phyloP scores from a whole-genome alignment of 2,113 vertebrate genomes.

The Triplophysa siluroides region DNA sequence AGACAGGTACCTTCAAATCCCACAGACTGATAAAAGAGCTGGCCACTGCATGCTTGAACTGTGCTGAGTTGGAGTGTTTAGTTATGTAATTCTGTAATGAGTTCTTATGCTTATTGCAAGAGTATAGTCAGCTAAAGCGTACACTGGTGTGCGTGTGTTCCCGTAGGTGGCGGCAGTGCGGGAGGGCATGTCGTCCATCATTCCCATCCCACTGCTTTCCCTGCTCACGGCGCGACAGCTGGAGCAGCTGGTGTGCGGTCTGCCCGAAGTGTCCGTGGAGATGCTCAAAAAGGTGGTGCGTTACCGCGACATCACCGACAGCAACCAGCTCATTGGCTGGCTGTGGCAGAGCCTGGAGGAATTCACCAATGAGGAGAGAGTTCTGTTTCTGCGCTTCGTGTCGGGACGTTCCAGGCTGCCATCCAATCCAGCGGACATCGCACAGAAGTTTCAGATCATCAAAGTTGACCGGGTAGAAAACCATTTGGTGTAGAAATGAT shows the following conservation, averaged over 20 bases:
- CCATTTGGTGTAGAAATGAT: background rate
- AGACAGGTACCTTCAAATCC: conserved; percentile 68
- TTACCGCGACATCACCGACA: conserved; percentile 79
- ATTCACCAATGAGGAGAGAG: conserved; percentile 82
- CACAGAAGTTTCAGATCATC: conserved; percentile 82
- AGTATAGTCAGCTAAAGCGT: background rate
- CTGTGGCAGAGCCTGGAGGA: conserved; percentile 82
- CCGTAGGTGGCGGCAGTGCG: conserved; percentile 75
- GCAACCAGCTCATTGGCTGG: conserved; percentile 79
- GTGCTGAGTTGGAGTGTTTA: background rate
- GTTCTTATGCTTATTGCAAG: no score
- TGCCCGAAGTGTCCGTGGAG: conserved; percentile 80
- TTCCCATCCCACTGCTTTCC: conserved; percentile 79
- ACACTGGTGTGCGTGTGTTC: conserved; percentile 1
- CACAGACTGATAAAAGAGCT: background rate
- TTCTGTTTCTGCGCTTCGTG: conserved; percentile 81
- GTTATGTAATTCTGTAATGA: no score
- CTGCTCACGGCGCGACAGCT: conserved; percentile 79
- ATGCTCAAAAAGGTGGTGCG: conserved; percentile 81
- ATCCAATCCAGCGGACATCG: conserved; percentile 78
- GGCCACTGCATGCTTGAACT: no score
- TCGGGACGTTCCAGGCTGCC: conserved; percentile 79
- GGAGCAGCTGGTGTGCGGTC: conserved; percentile 80
- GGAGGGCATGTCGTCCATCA: conserved; percentile 81
- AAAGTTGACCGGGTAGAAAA: conserved; percentile 78